A percentile compares a stretch with the other conserved stretches of the same genome.
phyloP scores from a whole-genome alignment of 2,797 vertebrate species.

The Neosilurus mollespiculum region DNA sequence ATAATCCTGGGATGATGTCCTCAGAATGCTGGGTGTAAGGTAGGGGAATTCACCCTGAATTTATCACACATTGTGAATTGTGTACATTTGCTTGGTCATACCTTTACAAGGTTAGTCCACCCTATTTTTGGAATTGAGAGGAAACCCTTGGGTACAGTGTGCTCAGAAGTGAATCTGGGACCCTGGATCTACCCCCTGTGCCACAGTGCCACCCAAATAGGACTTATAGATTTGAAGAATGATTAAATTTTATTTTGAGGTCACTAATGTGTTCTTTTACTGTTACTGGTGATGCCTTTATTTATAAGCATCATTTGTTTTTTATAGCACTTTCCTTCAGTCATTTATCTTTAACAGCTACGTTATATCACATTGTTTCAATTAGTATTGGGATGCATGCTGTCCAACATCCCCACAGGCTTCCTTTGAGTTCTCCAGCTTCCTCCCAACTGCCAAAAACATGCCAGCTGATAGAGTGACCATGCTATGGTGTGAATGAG shows the following conservation, averaged over 20 bases:
- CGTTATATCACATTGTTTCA: not conserved
- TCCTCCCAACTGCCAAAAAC: not conserved
- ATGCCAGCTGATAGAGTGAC: not conserved
- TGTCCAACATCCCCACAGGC: not conserved
- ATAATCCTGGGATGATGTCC: not conserved
- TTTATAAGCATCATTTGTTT: not conserved
- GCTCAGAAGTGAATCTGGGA: too few species aligned
- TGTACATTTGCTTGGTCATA: not conserved
- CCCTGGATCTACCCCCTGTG: not conserved
- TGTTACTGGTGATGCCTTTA: not conserved
- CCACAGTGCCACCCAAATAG: not conserved
- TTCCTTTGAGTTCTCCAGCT: not conserved
- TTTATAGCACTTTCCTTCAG: not conserved
- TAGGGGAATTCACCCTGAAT: not conserved
- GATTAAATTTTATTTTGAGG: not conserved
- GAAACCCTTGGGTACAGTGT: not conserved
- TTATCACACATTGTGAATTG: not conserved
- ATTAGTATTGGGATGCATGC: not conserved
- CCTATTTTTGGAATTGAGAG: not conserved
- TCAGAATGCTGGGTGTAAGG: too few species aligned
- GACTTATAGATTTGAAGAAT: not conserved
- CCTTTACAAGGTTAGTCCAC: not conserved
- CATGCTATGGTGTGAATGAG: not conserved
- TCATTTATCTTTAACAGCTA: not conserved
- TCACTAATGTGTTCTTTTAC: not conserved